Percentiles rank a stretch among this genome's conserved stretches.
Conservation (phyloP, 2,113 vertebrate species). For the Corvus moneduloides region DNA sequence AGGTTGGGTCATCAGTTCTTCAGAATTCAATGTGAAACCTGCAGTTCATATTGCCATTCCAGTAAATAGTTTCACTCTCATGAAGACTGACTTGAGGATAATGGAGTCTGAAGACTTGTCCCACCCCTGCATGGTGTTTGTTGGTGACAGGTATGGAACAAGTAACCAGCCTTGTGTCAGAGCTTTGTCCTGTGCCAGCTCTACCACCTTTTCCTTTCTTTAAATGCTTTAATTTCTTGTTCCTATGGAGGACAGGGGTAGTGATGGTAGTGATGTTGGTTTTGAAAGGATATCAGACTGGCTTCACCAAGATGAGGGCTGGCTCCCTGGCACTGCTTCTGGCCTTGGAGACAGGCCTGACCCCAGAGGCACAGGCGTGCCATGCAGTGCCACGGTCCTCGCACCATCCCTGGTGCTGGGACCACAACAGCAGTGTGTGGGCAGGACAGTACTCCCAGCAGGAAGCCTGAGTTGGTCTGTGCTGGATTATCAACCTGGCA, state of each 20-base stretch:
- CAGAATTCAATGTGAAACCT: not conserved
- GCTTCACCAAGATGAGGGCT: rapidly evolving
- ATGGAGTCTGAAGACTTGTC: not conserved
- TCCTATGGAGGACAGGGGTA: not conserved
- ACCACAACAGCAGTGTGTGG: not conserved
- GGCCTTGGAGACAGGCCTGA: rapidly evolving
- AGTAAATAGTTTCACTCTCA: not conserved
- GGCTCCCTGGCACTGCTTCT: not conserved
- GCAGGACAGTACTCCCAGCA: not conserved
- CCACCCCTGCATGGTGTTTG: not conserved
- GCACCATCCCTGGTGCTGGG: rapidly evolving
- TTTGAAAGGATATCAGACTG: not conserved
- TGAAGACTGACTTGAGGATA: not conserved
- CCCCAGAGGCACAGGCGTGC: not conserved
- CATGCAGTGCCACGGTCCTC: not conserved
- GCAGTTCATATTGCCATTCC: not conserved
- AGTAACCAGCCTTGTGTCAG: not conserved
- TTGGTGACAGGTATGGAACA: not conserved
- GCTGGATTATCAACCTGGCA: rapidly evolving
- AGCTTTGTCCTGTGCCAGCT: not conserved
- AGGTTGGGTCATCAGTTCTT: not conserved
- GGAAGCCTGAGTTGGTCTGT: not conserved
- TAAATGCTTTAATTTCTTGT: not conserved
- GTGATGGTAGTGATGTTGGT: not conserved
- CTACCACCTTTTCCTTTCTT: not conserved